Conservation (phyloP, 1,140 invertebrate genomes). For the Nephotettix cincticeps region DNA sequence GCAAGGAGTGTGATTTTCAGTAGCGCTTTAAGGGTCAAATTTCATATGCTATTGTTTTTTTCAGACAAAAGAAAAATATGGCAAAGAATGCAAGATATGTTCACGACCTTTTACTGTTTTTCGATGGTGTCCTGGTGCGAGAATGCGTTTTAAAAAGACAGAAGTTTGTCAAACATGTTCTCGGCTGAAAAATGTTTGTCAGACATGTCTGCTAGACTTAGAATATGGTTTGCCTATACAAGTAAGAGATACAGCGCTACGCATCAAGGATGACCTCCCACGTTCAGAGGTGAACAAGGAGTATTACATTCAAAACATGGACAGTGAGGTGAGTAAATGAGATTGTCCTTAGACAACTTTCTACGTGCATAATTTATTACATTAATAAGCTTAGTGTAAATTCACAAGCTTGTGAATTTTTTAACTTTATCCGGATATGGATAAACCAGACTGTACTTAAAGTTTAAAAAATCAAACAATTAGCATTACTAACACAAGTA, state of each 20-base stretch:
- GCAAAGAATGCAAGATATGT: conserved; percentile 99
- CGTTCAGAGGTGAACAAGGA: conserved; percentile 99
- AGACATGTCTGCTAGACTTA: conserved; percentile 96
- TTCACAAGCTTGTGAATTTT: no score
- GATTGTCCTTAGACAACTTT: no score
- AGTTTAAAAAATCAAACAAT: no score
- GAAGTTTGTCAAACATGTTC: conserved; percentile 99
- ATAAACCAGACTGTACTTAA: no score
- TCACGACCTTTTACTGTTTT: conserved; percentile 97
- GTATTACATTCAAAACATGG: conserved; percentile 96
- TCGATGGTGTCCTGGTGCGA: conserved; percentile 94
- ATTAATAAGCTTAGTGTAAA: no score
- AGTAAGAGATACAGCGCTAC: conserved; percentile 94
- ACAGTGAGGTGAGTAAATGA: conserved; percentile 66
- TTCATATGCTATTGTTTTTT: conserved; percentile 42
- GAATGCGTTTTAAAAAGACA: conserved; percentile 99
- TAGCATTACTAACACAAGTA: no score
- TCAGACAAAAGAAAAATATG: conserved; percentile 97
- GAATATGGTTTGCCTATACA: conserved; percentile 95
- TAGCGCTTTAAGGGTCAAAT: no score
- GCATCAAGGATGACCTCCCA: conserved; percentile 93
- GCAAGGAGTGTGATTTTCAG: no score
- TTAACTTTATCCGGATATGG: no score
- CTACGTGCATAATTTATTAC: no score
- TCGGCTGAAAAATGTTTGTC: conserved; percentile 98